phyloP scores from a whole-genome alignment of 2,888 invertebrate genomes.

The Trachelus iudaicus region DNA sequence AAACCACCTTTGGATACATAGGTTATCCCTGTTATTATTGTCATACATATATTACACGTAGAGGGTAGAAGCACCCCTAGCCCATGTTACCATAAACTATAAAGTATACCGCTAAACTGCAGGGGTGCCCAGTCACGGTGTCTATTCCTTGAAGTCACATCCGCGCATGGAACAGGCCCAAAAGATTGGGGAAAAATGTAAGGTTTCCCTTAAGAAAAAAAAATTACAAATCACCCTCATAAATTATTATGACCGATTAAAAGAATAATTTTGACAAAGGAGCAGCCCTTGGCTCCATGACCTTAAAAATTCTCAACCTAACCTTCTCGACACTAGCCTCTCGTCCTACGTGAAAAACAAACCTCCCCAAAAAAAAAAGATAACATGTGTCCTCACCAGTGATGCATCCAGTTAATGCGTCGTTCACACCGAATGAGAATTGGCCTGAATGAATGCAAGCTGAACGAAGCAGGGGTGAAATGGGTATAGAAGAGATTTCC shows the following conservation, averaged over 20 bases:
- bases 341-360: neutral
- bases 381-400: neutral
- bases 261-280: neutral
- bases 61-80: neutral
- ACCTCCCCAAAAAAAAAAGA: neutral
- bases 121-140: conserved; percentile 15
- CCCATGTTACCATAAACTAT: conserved; percentile 22
- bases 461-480: neutral
- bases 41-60: conserved; percentile 16
- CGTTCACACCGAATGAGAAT: neutral
- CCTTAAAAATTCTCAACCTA: neutral
- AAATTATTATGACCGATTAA: too few species aligned
- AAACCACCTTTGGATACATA: conserved; percentile 35
- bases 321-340: neutral
- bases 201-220: too few species aligned
- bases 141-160: neutral
- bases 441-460: neutral
- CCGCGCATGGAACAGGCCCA: neutral
- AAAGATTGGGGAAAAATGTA: neutral
- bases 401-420: conserved; percentile 3
- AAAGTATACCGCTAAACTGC: conserved; percentile 22
- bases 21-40: conserved; percentile 21
- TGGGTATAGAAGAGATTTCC: neutral
- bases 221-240: too few species aligned
- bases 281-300: neutral